Percentiles rank a stretch among this genome's conserved stretches.
Evolutionary conservation across 2,888 invertebrate species (phyloP).

Genomic region (Eristalis tenax): DNA sequence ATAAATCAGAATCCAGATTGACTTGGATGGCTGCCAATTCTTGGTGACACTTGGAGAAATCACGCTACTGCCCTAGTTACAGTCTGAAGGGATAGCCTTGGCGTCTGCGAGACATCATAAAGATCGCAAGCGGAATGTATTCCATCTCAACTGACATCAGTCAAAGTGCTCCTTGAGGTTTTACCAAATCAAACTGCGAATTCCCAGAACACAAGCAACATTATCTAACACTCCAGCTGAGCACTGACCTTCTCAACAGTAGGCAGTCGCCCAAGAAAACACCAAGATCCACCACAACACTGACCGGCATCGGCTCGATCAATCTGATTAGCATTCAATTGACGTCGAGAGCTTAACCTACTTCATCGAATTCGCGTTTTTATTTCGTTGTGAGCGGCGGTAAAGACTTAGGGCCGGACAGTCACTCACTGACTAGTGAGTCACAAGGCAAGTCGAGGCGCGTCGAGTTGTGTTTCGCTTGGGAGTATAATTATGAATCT

Average conservation of each 20-base stretch:
- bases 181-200: no score
- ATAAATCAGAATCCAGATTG: no score
- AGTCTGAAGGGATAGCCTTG: no score
- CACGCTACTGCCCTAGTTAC: no score
- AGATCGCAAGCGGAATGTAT: no score
- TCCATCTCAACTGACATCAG: no score
- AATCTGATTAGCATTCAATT: constrained; percentile 52
- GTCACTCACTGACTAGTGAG: not conserved
- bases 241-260: constrained; percentile 19
- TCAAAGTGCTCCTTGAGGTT: no score
- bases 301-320: not conserved
- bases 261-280: constrained; percentile 5
- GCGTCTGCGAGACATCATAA: no score
- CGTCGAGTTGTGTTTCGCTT: not conserved
- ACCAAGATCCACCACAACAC: not conserved
- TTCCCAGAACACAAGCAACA: not conserved
- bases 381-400: not conserved
- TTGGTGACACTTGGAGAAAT: no score
- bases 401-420: not conserved
- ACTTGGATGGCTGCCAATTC: no score
- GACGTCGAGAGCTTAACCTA: constrained; percentile 51
- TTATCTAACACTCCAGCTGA: not conserved
- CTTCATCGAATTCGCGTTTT: constrained; percentile 20
- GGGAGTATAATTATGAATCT: constrained; percentile 31
- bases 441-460: not conserved